Percentiles rank a stretch among this genome's conserved stretches.
phyloP scores from a whole-genome alignment of 2,888 invertebrate species.

The Callyntrura guangdongensis region DNA sequence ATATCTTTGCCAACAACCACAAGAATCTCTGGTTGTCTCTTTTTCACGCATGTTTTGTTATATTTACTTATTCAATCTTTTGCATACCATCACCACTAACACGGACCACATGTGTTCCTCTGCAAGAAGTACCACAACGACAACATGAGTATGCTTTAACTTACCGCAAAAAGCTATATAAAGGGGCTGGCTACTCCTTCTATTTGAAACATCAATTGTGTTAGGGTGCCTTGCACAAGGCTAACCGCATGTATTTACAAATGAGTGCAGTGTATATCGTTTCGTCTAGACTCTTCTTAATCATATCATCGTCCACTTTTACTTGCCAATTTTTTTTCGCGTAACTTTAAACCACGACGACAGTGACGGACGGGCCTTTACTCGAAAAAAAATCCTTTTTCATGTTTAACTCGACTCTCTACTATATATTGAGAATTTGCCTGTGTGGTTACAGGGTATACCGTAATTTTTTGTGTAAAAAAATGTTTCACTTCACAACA shows the following conservation, averaged over 20 bases:
- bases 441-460: background rate
- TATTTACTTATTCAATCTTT: background rate
- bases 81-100: background rate
- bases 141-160: slow-evolving; percentile 28
- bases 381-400: slow-evolving; percentile 9
- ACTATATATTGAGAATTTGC: too few relatives aligned
- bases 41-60: slow-evolving; percentile 32
- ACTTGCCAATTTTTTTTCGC: slow-evolving; percentile 60
- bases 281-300: slow-evolving; percentile 6
- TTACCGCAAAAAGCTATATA: slow-evolving; percentile 39
- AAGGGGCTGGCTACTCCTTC: background rate
- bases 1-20: slow-evolving; percentile 28
- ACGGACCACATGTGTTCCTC: background rate
- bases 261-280: too few relatives aligned
- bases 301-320: slow-evolving; percentile 36
- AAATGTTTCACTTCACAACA: background rate
- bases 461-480: background rate
- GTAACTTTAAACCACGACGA: slow-evolving; percentile 18
- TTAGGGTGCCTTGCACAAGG: background rate
- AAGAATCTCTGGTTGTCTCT: slow-evolving; percentile 6
- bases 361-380: slow-evolving; percentile 5
- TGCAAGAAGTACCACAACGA: background rate
- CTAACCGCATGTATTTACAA: background rate
- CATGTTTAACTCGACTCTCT: background rate
- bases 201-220: background rate